These are phyloP conservation scores for Rhineura floridana DNA, from an alignment of 2,113 vertebrate species.

Conservation along the genomic window DNA sequence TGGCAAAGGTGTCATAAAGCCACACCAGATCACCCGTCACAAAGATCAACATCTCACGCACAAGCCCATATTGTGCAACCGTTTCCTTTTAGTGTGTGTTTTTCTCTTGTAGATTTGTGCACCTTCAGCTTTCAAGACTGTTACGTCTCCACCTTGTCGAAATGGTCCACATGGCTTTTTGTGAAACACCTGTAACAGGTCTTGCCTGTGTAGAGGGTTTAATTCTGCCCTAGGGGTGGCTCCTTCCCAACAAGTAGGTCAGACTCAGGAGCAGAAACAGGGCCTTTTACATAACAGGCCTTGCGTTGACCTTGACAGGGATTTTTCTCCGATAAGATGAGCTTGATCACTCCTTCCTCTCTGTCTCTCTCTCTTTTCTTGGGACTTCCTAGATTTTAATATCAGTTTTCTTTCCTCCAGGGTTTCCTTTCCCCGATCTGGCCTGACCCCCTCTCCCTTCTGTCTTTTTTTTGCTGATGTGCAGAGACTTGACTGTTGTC, in stretches of 20 bases:
- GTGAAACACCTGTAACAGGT: too few relatives aligned
- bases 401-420: neutral
- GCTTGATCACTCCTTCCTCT: neutral
- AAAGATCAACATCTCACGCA: too few relatives aligned
- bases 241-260: neutral
- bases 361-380: too few relatives aligned
- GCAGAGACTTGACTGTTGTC: neutral
- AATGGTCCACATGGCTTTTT: too few relatives aligned
- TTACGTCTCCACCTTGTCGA: too few relatives aligned
- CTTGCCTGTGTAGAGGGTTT: too few relatives aligned
- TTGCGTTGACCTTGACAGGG: conserved; percentile 14
- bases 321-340: neutral
- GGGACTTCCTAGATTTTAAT: neutral
- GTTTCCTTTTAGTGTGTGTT: too few relatives aligned
- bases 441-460: neutral
- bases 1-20: too few relatives aligned
- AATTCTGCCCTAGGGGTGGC: neutral
- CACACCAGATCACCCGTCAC: too few relatives aligned
- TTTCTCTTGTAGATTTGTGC: too few relatives aligned
- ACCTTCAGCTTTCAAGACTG: too few relatives aligned
- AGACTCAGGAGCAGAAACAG: neutral
- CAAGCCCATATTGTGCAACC: too few relatives aligned
- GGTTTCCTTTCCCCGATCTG: neutral
- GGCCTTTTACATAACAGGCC: neutral
- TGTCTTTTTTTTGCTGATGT: neutral